These are phyloP conservation scores for Norana najaformis DNA, from an alignment of 2,888 invertebrate genomes.

Conservation along the genomic window DNA sequence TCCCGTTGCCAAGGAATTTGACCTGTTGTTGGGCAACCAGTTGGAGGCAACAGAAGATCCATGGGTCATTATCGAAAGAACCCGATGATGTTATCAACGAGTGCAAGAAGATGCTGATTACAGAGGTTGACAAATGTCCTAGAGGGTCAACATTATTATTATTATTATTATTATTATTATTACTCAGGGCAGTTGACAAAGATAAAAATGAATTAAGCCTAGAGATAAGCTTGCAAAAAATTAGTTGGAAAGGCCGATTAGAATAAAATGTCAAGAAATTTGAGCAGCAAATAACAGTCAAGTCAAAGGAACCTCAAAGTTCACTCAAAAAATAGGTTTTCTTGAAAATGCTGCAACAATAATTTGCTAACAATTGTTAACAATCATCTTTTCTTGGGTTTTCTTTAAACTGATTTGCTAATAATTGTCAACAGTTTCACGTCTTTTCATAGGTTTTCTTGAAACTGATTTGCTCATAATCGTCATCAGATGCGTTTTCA, in stretches of 20 bases:
- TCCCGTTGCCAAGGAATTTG: too few species aligned
- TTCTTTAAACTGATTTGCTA: neutral
- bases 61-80: too few species aligned
- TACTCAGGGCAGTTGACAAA: too few species aligned
- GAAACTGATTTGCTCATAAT: too few species aligned
- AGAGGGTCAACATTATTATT: neutral
- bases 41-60: too few species aligned
- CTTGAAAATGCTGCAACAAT: neutral
- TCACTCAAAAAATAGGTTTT: neutral
- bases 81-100: too few species aligned
- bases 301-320: neutral
- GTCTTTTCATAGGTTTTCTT: too few species aligned
- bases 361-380: neutral
- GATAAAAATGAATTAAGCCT: too few species aligned
- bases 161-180: neutral
- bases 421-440: neutral
- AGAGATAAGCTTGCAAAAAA: too few species aligned
- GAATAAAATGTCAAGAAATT: neutral
- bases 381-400: too few species aligned
- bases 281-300: neutral
- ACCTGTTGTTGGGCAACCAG: too few species aligned
- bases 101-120: neutral
- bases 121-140: neutral
- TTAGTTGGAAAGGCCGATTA: too few species aligned
- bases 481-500: neutral